phyloP scores from a whole-genome alignment of 1,140 invertebrate genomes.

The Arctopsyche grandis region DNA sequence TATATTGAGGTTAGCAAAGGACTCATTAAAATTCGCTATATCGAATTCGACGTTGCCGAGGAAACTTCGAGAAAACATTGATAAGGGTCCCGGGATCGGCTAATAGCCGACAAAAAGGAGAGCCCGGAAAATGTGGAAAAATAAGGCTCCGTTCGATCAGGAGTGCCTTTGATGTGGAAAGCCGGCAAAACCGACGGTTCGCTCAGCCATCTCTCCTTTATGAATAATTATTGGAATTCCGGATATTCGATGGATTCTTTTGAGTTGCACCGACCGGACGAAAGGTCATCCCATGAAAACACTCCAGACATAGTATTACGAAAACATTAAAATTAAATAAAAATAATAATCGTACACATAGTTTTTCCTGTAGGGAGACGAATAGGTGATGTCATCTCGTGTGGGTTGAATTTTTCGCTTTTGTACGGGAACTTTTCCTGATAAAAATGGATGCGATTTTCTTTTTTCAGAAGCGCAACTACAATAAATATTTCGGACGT shows the following conservation, averaged over 20 bases:
- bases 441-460: neutral
- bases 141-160: conserved; percentile 26
- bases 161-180: conserved; percentile 45
- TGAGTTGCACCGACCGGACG: conserved; percentile 35
- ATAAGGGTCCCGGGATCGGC: conserved; percentile 22
- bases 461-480: neutral
- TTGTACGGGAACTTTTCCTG: neutral
- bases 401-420: neutral
- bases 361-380: too few relatives aligned
- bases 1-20: neutral
- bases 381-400: too few relatives aligned
- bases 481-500: conserved; percentile 29
- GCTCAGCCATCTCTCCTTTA: conserved; percentile 31
- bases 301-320: neutral
- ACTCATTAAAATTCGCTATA: conserved; percentile 33
- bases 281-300: conserved; percentile 23
- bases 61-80: conserved; percentile 33
- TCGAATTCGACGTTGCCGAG: conserved; percentile 13
- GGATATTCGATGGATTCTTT: conserved; percentile 36
- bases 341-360: neutral
- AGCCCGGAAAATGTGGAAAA: conserved; percentile 18
- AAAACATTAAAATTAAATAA: neutral
- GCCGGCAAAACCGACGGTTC: conserved; percentile 12
- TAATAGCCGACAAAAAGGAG: conserved; percentile 33
- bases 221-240: conserved; percentile 53